Evolutionary conservation across 2,797 vertebrate species (phyloP).

Genomic region (Oreonectes daqikongensis): DNA sequence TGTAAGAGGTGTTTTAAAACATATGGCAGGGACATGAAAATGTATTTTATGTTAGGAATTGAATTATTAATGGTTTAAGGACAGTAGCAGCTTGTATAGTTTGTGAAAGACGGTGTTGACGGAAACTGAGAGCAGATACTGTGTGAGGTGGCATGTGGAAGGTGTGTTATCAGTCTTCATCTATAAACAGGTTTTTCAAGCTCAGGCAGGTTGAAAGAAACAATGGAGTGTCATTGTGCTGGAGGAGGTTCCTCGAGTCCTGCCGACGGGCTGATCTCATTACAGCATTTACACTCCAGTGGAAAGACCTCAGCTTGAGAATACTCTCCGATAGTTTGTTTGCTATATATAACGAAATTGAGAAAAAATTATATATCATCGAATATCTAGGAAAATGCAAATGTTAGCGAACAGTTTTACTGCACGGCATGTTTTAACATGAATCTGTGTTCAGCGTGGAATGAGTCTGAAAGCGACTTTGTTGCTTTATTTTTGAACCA

Average conservation of each 20-base stretch:
- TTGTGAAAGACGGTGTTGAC: neutral
- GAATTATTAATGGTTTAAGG: neutral
- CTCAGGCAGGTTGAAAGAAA: conserved; percentile 34
- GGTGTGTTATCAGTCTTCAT: conserved; percentile 38
- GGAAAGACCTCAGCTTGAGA: neutral
- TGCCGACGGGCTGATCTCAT: neutral
- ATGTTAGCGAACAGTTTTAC: neutral
- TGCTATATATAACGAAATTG: neutral
- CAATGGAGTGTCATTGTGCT: conserved; percentile 28
- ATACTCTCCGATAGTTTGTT: too few relatives aligned
- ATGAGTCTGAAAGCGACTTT: neutral
- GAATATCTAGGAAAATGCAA: too few relatives aligned
- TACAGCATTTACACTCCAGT: neutral
- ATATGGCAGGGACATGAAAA: neutral
- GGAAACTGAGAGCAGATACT: neutral
- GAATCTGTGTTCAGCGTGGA: neutral
- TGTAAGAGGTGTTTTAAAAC: neutral
- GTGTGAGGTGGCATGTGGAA: conserved; percentile 39
- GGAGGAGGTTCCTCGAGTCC: neutral
- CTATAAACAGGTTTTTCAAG: conserved; percentile 60
- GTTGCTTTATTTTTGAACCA: neutral
- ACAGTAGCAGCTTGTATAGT: neutral
- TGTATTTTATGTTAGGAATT: neutral
- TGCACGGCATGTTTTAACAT: neutral
- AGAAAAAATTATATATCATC: too few relatives aligned